Percentiles rank a stretch among this genome's conserved stretches.
These are phyloP conservation scores for Bursaphelenchus mucronatus DNA, from an alignment of 1,140 invertebrate genomes.

Conservation along the genomic window DNA sequence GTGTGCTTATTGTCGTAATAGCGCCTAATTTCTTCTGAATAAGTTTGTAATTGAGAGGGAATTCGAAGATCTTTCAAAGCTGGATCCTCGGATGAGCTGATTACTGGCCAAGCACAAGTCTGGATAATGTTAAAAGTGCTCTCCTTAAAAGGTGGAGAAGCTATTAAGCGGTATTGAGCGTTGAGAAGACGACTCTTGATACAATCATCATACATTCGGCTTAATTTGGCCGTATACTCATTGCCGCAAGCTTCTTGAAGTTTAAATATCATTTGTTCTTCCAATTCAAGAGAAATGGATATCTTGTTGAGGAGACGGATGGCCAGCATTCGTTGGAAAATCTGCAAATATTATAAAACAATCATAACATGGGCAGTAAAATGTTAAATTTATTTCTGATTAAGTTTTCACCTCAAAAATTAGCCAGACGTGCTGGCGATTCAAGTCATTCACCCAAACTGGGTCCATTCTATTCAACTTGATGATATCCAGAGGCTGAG, in stretches of 20 bases:
- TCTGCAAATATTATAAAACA: conserved; percentile 1
- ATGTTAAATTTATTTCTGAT: too few relatives aligned
- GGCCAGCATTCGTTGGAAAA: conserved; percentile 13
- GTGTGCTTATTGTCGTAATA: conserved; percentile 17
- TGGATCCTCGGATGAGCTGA: conserved; percentile 5
- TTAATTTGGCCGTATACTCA: conserved; percentile 18
- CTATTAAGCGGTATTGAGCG: background rate
- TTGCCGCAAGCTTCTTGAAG: conserved; percentile 12
- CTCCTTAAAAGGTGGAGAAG: background rate
- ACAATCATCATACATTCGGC: conserved; percentile 13
- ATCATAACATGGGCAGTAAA: background rate
- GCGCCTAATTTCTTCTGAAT: conserved; percentile 1
- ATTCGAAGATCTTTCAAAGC: background rate
- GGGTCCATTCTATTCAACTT: too few relatives aligned
- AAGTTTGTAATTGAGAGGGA: background rate
- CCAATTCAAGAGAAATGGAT: conserved; percentile 5
- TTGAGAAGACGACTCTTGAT: background rate
- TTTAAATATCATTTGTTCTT: conserved; percentile 13
- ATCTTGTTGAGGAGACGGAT: conserved; percentile 17
- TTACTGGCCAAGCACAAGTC: conserved; percentile 17
- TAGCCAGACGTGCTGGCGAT: too few relatives aligned
- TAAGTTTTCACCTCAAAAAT: too few relatives aligned
- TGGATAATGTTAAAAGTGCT: conserved; percentile 7
- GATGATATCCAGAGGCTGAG: too few relatives aligned
- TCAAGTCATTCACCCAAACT: too few relatives aligned